A percentile compares a stretch with the other conserved stretches of the same genome.
These are phyloP conservation scores for Drosophila aldrichi DNA, from an alignment of 2,888 invertebrate genomes.

Conservation along the genomic window DNA sequence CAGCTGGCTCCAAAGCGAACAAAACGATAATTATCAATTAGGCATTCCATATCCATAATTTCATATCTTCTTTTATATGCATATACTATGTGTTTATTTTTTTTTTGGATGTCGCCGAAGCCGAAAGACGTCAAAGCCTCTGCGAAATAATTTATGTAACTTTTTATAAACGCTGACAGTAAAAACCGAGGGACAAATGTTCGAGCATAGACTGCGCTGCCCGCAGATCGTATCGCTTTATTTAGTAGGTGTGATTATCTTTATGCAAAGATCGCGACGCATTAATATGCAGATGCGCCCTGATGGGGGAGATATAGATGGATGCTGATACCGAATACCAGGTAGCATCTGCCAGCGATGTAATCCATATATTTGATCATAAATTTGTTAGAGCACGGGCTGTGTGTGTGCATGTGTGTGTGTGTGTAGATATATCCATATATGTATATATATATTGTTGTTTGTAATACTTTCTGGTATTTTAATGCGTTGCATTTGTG, in stretches of 20 bases:
- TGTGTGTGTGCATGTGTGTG: not conserved
- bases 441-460: conserved; percentile 9
- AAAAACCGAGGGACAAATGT: conserved; percentile 72
- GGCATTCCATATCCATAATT: conserved; percentile 77
- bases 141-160: conserved; percentile 74
- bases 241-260: conserved; percentile 81
- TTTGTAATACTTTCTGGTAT: conserved; percentile 67
- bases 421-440: not conserved
- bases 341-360: conserved; percentile 29
- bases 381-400: not conserved
- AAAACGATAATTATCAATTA: conserved; percentile 80
- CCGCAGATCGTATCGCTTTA: conserved; percentile 55
- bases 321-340: conserved; percentile 31
- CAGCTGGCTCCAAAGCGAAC: conserved; percentile 47
- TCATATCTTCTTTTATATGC: conserved; percentile 23
- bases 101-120: conserved; percentile 1
- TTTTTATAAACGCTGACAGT: conserved; percentile 79
- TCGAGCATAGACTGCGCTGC: conserved; percentile 11
- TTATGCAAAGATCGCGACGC: conserved; percentile 70
- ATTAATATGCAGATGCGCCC: conserved; percentile 61
- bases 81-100: not conserved
- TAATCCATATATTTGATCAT: conserved; percentile 41
- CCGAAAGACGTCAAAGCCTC: conserved; percentile 12
- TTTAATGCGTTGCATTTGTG: conserved; percentile 70
- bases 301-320: conserved; percentile 19